Percentiles rank a stretch among this genome's conserved stretches.
Evolutionary conservation across 2,113 vertebrate genomes (phyloP).

Genomic region (Oreochromis aureus): DNA sequence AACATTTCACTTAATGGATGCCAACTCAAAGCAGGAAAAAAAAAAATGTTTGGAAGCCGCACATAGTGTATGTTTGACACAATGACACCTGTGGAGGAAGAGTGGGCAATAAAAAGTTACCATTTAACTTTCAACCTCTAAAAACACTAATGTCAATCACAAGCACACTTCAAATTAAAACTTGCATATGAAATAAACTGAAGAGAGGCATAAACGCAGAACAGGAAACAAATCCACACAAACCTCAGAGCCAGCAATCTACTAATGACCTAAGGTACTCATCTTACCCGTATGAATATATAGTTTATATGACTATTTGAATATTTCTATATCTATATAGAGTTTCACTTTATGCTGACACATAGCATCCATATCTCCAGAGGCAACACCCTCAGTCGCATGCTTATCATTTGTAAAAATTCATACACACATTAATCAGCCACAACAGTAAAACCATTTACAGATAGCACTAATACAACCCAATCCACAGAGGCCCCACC

Average conservation of each 20-base stretch:
- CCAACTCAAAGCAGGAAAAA: conserved; percentile 25
- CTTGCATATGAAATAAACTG: conserved; percentile 35
- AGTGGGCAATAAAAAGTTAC: conserved; percentile 20
- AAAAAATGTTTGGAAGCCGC: conserved; percentile 15
- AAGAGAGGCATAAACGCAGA: conserved; percentile 20
- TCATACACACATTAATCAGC: background rate
- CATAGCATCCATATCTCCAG: conserved; percentile 49
- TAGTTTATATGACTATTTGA: conserved; percentile 59
- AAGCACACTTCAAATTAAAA: conserved; percentile 60
- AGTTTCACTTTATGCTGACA: conserved; percentile 58
- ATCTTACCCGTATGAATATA: conserved; percentile 79
- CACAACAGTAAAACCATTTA: background rate
- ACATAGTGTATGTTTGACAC: conserved; percentile 53
- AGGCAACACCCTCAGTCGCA: conserved; percentile 38
- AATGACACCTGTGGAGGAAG: conserved; percentile 28
- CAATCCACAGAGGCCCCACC: background rate
- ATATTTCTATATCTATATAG: conserved; percentile 32
- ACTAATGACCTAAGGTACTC: conserved; percentile 62
- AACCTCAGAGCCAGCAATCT: conserved; percentile 60
- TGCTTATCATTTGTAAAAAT: conserved; percentile 57
- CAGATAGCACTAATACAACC: background rate
- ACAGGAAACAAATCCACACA: conserved; percentile 6
- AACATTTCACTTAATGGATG: conserved; percentile 55
- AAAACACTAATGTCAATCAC: conserved; percentile 45
- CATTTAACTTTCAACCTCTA: conserved; percentile 24